Base-by-base conservation (phyloP, 2,888 invertebrate genomes). In the Cephus pulcher region DNA sequence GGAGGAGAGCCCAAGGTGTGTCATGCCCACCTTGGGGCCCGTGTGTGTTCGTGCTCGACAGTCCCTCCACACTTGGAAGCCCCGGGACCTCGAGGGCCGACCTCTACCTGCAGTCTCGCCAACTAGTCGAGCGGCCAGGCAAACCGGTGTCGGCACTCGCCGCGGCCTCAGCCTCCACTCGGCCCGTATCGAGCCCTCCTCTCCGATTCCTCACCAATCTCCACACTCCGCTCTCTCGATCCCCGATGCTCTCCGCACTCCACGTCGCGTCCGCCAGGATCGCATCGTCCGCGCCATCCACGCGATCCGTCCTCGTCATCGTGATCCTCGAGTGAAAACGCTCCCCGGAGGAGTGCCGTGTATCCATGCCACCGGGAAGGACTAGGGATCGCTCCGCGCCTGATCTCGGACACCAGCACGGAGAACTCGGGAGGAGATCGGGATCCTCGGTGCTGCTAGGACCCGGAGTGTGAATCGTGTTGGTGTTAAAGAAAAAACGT, bases 61-160 rank as follows among this genome's bases (percentile, higher is more conserved):
- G 71, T 71, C 33, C 32, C 33, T 71, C 71, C 15, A 71, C 71
- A 71, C 71, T 71, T 71, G 32, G 12, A 71, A 71, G 32, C 32
- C 71, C 12, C 15, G 79, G 80, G 80, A 80, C 78, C 81, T 82
- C 84, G 85, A 82, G 80, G 82, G 83, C 84, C 86, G 86, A 87
- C 89, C 89, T 88, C 88, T 88, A 82, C 82, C 86, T 82, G 84
- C 82, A 88, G 86, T 85, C 85, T 85, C 86, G 87, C 86, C 86
- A 88, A 88, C 86, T 87, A 84, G 77, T 76, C 32, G 73, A 80
- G 79, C 83, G 80, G 82, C 82, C 81, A 80, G 78, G 82, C 85
- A 81, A 85, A 84, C 85, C 84, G 83, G 83, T 85, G 83, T 81
- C 78, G 80, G 76, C 56, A 74, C 75, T 75, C 79, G 77, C 81